Percentiles rank a stretch among this genome's conserved stretches.
phyloP scores from a whole-genome alignment of 2,113 vertebrate species.

The Saccopteryx bilineata region DNA sequence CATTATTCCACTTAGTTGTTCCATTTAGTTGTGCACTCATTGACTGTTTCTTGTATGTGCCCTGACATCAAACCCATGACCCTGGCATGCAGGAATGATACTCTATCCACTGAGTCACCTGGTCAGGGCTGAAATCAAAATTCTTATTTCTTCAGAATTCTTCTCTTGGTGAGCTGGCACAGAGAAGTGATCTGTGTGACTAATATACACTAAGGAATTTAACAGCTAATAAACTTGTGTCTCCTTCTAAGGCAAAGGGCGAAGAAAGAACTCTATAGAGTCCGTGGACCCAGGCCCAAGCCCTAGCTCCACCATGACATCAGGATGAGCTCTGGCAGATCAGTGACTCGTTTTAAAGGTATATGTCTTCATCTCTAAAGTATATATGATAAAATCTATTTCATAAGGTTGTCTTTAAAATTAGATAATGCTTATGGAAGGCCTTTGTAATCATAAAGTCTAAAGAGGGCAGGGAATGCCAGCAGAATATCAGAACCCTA shows the following conservation, averaged over 20 bases:
- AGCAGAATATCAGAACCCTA: conserved; percentile 12
- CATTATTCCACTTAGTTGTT: no score
- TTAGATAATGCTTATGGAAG: conserved; percentile 46
- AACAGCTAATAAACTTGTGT: conserved; percentile 10
- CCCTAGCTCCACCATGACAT: not conserved
- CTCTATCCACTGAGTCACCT: no score
- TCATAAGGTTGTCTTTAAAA: conserved; percentile 57
- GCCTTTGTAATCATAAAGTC: not conserved
- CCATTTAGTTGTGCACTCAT: no score
- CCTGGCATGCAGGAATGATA: no score
- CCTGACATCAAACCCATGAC: no score
- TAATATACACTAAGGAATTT: not conserved
- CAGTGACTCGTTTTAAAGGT: conserved; percentile 16
- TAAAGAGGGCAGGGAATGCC: not conserved
- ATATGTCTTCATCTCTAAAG: conserved; percentile 59
- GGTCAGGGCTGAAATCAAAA: not conserved
- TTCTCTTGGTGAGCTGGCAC: not conserved
- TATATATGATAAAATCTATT: conserved; percentile 50
- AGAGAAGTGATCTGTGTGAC: not conserved
- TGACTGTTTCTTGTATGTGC: no score
- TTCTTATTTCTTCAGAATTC: conserved; percentile 47
- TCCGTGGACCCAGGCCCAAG: not conserved
- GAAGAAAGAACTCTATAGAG: not conserved
- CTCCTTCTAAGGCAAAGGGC: not conserved
- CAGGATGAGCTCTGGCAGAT: not conserved